phyloP scores from a whole-genome alignment of 1,140 invertebrate species.

The Teleogryllus occipitalis region DNA sequence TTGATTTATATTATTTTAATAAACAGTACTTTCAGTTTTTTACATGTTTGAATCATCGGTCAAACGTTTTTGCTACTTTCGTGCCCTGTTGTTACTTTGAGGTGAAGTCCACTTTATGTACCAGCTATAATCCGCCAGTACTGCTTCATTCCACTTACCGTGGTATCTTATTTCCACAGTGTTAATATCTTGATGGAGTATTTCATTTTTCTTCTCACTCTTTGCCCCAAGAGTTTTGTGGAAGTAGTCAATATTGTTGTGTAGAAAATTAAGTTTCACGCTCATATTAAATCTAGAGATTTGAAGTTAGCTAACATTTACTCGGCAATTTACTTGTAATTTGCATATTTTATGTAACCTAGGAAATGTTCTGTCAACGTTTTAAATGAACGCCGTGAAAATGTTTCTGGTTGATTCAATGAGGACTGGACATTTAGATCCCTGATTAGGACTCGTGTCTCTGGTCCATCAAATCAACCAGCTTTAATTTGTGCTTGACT shows the following conservation, averaged over 20 bases:
- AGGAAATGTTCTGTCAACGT: background rate
- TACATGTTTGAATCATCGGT: background rate
- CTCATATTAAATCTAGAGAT: slow-evolving; percentile 30
- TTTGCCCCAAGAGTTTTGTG: slow-evolving; percentile 30
- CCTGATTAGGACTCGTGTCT: background rate
- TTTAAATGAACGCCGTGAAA: background rate
- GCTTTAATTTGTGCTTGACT: background rate
- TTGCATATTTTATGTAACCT: background rate
- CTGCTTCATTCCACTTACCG: slow-evolving; percentile 30
- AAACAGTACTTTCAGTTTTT: background rate
- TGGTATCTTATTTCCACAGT: slow-evolving; percentile 32
- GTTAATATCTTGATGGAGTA: slow-evolving; percentile 35
- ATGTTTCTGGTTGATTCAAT: background rate
- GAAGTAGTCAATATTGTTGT: slow-evolving; percentile 36
- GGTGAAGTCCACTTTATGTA: background rate
- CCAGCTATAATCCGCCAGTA: slow-evolving; percentile 34
- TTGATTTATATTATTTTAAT: background rate
- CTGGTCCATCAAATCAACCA: background rate
- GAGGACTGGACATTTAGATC: background rate
- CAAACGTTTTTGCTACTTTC: background rate
- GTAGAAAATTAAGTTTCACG: slow-evolving; percentile 35
- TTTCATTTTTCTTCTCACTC: slow-evolving; percentile 34
- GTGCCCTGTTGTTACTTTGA: background rate
- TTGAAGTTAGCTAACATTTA: slow-evolving; percentile 13
- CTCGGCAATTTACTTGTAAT: background rate